Percentiles rank a stretch among this genome's conserved stretches.
Evolutionary conservation across 2,888 invertebrate genomes (phyloP).

Genomic region (Dynastes maya): DNA sequence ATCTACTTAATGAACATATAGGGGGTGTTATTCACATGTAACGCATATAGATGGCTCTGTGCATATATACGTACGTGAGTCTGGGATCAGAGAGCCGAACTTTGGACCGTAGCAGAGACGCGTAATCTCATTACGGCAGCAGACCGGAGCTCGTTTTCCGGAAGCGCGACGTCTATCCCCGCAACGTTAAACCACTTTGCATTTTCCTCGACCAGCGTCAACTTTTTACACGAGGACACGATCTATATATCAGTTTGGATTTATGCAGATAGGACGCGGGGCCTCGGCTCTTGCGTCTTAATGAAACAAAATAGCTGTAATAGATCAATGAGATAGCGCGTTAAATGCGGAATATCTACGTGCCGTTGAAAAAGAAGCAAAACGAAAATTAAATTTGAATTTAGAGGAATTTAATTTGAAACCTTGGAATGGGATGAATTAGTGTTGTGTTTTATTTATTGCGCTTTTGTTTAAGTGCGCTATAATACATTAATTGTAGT

Average conservation of each 20-base stretch:
- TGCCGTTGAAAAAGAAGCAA: no score
- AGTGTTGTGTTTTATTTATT: no score
- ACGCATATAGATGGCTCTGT: neutral
- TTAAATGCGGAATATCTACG: no score
- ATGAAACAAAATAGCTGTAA: no score
- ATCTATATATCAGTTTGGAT: slow-evolving; percentile 52
- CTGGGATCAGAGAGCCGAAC: neutral
- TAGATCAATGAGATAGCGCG: no score
- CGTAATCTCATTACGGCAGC: slow-evolving; percentile 64
- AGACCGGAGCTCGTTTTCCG: slow-evolving; percentile 42
- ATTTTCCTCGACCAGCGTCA: slow-evolving; percentile 53
- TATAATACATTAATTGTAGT: no score
- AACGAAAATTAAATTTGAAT: no score
- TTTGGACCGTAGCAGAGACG: slow-evolving; percentile 32
- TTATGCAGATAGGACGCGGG: neutral
- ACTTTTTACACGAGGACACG: slow-evolving; percentile 50
- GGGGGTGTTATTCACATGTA: neutral
- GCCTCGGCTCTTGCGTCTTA: neutral
- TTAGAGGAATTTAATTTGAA: no score
- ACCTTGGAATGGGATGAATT: no score
- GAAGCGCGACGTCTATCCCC: slow-evolving; percentile 57
- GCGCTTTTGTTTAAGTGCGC: no score
- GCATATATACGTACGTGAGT: no score
- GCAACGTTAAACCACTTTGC: slow-evolving; percentile 62
- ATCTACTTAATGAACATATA: neutral